Evolutionary conservation across 2,113 vertebrate species (phyloP).

Genomic region (Prunella fulvescens): DNA sequence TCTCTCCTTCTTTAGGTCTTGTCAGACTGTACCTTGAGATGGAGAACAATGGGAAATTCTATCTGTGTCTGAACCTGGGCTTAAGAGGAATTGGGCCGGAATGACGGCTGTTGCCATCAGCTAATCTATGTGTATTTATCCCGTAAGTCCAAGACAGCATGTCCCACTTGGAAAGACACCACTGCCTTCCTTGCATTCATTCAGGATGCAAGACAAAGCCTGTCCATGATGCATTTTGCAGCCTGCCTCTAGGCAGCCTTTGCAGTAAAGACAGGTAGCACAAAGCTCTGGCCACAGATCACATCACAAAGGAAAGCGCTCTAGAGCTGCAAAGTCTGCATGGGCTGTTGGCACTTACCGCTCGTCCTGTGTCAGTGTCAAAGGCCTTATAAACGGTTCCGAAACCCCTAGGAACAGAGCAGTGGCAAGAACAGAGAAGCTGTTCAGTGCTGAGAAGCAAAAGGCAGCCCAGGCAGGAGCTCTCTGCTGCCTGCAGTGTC

Average conservation of each 20-base stretch:
- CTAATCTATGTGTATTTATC: background rate
- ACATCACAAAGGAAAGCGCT: background rate
- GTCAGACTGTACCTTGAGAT: background rate
- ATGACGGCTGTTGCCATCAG: background rate
- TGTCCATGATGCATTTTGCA: background rate
- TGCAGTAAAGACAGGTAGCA: background rate
- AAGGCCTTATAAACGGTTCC: conserved; percentile 95
- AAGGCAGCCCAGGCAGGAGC: background rate
- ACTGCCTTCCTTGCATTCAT: background rate
- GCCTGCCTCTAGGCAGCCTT: background rate
- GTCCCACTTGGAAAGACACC: background rate
- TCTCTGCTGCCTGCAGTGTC: background rate
- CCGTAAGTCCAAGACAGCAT: background rate
- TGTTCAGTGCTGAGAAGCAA: background rate
- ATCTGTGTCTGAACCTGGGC: background rate
- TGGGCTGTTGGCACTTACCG: background rate
- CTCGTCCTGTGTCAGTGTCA: conserved; percentile 78
- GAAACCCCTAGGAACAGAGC: conserved; percentile 80
- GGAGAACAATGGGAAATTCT: background rate
- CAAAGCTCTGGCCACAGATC: background rate
- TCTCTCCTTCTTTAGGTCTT: background rate
- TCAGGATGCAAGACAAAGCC: no score
- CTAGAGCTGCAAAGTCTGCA: background rate
- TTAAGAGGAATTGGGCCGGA: background rate
- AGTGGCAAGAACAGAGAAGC: background rate